Evolutionary conservation across 1,140 invertebrate species (phyloP).

Genomic region (Drosophila elegans): DNA sequence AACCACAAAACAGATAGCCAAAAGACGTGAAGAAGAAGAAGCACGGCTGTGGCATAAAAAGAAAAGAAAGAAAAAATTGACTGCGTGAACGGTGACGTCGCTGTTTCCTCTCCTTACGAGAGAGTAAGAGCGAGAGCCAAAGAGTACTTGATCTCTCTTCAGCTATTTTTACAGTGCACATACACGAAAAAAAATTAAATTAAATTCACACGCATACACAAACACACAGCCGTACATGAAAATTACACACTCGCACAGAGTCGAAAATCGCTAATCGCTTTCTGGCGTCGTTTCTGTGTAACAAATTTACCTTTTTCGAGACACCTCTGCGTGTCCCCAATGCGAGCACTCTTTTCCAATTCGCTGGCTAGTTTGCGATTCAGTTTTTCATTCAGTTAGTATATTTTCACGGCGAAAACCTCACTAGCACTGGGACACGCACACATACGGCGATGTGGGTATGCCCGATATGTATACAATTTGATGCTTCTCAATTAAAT

Average conservation of each 20-base stretch:
- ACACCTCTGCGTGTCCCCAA: conserved; percentile 48
- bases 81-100: conserved; percentile 44
- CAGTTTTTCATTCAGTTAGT: conserved; percentile 69
- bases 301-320: conserved; percentile 59
- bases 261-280: conserved; percentile 37
- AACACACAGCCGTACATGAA: conserved; percentile 24
- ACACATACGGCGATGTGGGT: conserved; percentile 30
- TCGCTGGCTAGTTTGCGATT: conserved; percentile 38
- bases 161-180: conserved; percentile 78
- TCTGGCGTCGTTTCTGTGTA: conserved; percentile 40
- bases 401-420: conserved; percentile 37
- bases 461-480: conserved; percentile 57
- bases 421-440: conserved; percentile 33
- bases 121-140: neutral
- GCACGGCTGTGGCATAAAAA: conserved; percentile 26
- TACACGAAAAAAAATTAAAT: conserved; percentile 69
- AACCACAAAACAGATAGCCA: conserved; percentile 51
- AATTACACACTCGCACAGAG: conserved; percentile 34
- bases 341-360: conserved; percentile 46
- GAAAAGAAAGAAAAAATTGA: conserved; percentile 54
- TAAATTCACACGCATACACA: conserved; percentile 49
- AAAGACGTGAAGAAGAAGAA: conserved; percentile 41
- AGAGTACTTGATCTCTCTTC: conserved; percentile 37
- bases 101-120: conserved; percentile 8
- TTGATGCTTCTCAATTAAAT: conserved; percentile 72